Conservation (phyloP, 2,888 invertebrate species). For the Argyresthia albistria region DNA sequence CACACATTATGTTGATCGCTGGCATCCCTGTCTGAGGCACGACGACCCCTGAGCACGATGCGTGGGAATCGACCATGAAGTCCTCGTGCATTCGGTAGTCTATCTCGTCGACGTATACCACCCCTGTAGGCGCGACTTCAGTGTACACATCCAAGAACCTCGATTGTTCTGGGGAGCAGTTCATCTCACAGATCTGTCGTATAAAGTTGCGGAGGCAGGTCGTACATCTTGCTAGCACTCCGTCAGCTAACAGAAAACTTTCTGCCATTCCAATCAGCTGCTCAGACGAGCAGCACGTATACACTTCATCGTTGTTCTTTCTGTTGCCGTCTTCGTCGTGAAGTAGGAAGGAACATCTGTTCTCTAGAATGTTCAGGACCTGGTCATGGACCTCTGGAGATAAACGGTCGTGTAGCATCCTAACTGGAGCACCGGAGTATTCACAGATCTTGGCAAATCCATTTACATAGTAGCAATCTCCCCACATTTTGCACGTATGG, state of each 20-base stretch:
- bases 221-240: slow-evolving; percentile 84
- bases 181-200: slow-evolving; percentile 83
- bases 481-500: slow-evolving; percentile 37
- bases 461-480: slow-evolving; percentile 28
- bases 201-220: slow-evolving; percentile 85
- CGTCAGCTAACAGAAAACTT: slow-evolving; percentile 74
- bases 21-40: slow-evolving; percentile 82
- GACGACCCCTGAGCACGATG: slow-evolving; percentile 85
- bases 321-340: slow-evolving; percentile 44
- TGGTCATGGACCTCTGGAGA: slow-evolving; percentile 35
- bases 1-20: slow-evolving; percentile 87
- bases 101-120: slow-evolving; percentile 54
- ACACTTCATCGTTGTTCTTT: slow-evolving; percentile 38
- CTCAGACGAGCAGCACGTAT: slow-evolving; percentile 73
- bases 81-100: slow-evolving; percentile 67
- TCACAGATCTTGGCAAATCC: slow-evolving; percentile 35
- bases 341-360: slow-evolving; percentile 75
- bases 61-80: slow-evolving; percentile 77
- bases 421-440: slow-evolving; percentile 24
- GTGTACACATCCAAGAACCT: slow-evolving; percentile 35
- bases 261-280: slow-evolving; percentile 68
- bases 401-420: slow-evolving; percentile 29
- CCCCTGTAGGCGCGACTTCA: slow-evolving; percentile 18
- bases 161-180: slow-evolving; percentile 83
- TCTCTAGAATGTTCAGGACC: slow-evolving; percentile 43